Base-by-base conservation (phyloP, 2,113 vertebrate genomes). In the Myocastor coypus region DNA sequence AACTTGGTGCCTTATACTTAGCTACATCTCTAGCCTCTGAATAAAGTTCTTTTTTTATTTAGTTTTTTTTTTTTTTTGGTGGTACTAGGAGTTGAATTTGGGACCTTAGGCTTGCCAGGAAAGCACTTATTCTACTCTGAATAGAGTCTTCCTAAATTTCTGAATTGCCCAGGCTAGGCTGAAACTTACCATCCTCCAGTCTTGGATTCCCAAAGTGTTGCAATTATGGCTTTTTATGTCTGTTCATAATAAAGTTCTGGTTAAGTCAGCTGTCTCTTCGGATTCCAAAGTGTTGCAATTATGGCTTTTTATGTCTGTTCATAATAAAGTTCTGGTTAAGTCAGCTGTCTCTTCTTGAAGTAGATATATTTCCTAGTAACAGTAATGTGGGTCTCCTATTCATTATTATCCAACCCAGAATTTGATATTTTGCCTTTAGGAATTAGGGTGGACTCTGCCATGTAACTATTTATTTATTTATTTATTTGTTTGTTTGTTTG, bases 401-500 rank as follows among this genome's bases (percentile, higher is more conserved):
- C 28, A 52, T 89, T 92, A 88, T n/a, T 83, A 40, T 92, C 61
- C 16, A 50, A 61, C 40, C 52, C 37, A n/a, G 90, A 89, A 80
- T 63, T 80, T 1, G 3, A 14, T 80, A 78, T 80, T 84, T 85
- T 71, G 28, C 75, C 77, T 83, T 87, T 87, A 55, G 55, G n/a
- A 22, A 73, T 81, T 71, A 71, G 26, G 40, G 71, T 71, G 55
- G 71, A 17, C 19, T 89, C 26, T 82, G 50, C 52, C 1, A 6
- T 22, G 14, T 59, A 40, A 82, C 40, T 71, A 16, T 77, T 66
- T 52, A n/a, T n/a, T n/a, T n/a, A n/a, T n/a, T n/a, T n/a, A n/a
- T n/a, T n/a, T n/a, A n/a, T n/a, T n/a, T n/a, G n/a, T 8, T 46
- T 46, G 4, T 46, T 46, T 46, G 46, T 46, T 8, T 46, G 8